phyloP scores from a whole-genome alignment of 2,888 invertebrate species.

The Xestia ashworthii region DNA sequence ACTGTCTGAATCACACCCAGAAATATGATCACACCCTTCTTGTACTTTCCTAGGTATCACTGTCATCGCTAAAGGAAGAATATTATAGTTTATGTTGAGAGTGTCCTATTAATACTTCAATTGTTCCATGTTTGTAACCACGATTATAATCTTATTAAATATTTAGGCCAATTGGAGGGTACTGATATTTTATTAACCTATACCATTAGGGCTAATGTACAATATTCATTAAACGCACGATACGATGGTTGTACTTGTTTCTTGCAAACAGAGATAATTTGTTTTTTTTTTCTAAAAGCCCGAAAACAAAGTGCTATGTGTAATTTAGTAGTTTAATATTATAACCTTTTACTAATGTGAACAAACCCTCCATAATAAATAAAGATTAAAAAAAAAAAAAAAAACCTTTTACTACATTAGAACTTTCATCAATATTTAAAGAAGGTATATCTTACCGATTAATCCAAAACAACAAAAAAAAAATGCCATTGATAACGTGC shows the following conservation, averaged over 20 bases:
- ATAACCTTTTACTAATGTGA: background rate
- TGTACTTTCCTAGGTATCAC: too few relatives aligned
- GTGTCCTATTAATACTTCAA: background rate
- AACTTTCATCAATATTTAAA: background rate
- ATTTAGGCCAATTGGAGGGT: constrained; percentile 9
- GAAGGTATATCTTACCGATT: background rate
- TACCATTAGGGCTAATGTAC: background rate
- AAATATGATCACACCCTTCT: too few relatives aligned
- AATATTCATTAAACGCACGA: constrained; percentile 1
- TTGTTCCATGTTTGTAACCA: background rate
- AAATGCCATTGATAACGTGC: background rate
- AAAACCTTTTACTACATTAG: background rate
- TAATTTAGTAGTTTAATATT: background rate
- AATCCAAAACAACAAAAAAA: constrained; percentile 6
- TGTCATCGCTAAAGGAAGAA: too few relatives aligned
- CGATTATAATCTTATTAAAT: constrained; percentile 3
- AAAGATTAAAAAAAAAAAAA: too few relatives aligned
- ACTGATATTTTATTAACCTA: background rate
- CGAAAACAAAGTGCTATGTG: background rate
- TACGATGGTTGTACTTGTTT: background rate
- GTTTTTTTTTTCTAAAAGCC: background rate
- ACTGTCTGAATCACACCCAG: too few relatives aligned
- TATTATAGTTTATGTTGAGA: background rate
- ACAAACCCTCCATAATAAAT: too few relatives aligned
- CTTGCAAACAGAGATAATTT: background rate